Conservation (phyloP, 1,140 invertebrate genomes). For the Drosophila novamexicana region DNA sequence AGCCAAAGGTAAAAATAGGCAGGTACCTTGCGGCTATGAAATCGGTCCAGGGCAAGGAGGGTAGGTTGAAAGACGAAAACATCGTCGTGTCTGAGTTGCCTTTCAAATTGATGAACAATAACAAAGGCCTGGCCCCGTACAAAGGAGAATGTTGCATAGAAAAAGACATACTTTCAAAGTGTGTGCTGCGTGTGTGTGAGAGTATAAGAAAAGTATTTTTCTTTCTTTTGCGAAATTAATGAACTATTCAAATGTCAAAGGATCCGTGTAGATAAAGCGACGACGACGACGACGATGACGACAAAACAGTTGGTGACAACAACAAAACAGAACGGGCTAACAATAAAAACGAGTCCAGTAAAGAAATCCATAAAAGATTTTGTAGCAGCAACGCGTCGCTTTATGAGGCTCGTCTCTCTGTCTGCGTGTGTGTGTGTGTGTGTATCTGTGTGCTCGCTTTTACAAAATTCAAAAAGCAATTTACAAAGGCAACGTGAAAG, state of each 20-base stretch:
- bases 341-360: conserved; percentile 78
- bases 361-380: conserved; percentile 81
- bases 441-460: conserved; percentile 59
- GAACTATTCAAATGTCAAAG: conserved; percentile 83
- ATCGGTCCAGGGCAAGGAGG: neutral
- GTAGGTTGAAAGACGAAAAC: neutral
- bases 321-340: conserved; percentile 56
- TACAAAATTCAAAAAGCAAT: conserved; percentile 83
- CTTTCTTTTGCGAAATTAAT: conserved; percentile 76
- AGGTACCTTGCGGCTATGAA: conserved; percentile 1
- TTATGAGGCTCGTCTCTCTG: conserved; percentile 54
- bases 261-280: conserved; percentile 69
- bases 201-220: conserved; percentile 56
- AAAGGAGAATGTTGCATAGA: conserved; percentile 76
- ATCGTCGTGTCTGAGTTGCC: conserved; percentile 54
- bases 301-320: conserved; percentile 68
- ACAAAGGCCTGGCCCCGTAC: conserved; percentile 66
- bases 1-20: conserved; percentile 8
- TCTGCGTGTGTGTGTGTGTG: conserved; percentile 9
- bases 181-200: conserved; percentile 29
- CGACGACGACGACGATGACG: conserved; percentile 40
- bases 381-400: conserved; percentile 61
- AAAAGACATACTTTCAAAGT: conserved; percentile 76
- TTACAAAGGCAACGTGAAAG: conserved; percentile 81
- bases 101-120: conserved; percentile 83